Evolutionary conservation across 1,140 invertebrate species (phyloP).

Genomic region (Dendroctonus valens): DNA sequence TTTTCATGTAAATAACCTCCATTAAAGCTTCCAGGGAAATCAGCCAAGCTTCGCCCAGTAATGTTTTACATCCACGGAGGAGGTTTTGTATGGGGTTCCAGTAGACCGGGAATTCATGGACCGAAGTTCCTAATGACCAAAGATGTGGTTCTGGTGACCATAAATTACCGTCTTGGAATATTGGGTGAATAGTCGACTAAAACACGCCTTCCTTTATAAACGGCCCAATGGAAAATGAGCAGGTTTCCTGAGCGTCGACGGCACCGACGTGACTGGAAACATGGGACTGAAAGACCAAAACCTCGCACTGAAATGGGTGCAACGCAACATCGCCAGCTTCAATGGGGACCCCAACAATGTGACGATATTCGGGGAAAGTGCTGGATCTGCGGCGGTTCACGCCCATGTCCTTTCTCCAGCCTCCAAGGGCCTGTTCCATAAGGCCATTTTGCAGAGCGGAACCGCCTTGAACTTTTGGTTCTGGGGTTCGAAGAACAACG

Average conservation of each 20-base stretch:
- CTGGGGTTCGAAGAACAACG: constrained; percentile 46
- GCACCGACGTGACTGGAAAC: constrained; percentile 54
- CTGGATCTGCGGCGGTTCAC: constrained; percentile 57
- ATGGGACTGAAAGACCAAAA: constrained; percentile 63
- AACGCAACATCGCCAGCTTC: constrained; percentile 59
- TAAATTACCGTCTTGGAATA: constrained; percentile 56
- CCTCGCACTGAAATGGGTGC: constrained; percentile 60
- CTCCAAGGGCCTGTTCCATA: constrained; percentile 61
- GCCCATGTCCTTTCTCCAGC: constrained; percentile 55
- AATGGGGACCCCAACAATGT: constrained; percentile 61
- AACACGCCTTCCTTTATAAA: no score
- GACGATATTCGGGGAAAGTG: constrained; percentile 60
- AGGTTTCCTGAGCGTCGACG: constrained; percentile 50
- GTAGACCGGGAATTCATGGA: constrained; percentile 55
- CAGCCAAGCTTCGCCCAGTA: constrained; percentile 50
- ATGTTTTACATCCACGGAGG: constrained; percentile 69
- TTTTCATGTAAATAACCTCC: constrained; percentile 1
- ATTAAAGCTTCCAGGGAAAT: background rate
- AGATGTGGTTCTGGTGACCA: constrained; percentile 53
- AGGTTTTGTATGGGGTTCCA: constrained; percentile 57
- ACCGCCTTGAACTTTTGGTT: constrained; percentile 52
- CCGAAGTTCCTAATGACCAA: constrained; percentile 64
- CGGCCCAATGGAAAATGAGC: no score
- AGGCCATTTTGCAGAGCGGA: constrained; percentile 64
- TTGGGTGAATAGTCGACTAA: constrained; percentile 43